Percentiles rank a stretch among this genome's conserved stretches.
Evolutionary conservation across 2,797 vertebrate species (phyloP).

Genomic region (Pangasius larnaudii): DNA sequence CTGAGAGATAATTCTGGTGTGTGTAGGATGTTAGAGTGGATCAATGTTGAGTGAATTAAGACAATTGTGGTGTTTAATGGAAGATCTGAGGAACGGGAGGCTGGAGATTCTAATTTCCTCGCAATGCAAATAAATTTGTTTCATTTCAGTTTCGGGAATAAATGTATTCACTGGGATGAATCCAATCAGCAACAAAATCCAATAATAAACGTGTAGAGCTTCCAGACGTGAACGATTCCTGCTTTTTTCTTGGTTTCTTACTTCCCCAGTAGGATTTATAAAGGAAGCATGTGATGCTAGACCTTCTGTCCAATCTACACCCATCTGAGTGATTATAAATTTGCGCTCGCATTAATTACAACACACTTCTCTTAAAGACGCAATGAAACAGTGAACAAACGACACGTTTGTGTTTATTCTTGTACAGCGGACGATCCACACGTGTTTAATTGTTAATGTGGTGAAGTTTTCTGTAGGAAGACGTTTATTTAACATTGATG

Average conservation of each 20-base stretch:
- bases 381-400: background rate
- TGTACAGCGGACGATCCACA: no score
- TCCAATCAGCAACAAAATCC: background rate
- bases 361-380: no score
- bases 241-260: background rate
- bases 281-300: background rate
- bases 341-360: no score
- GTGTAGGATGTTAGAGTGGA: background rate
- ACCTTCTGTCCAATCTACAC: background rate
- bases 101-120: background rate
- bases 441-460: background rate
- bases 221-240: background rate
- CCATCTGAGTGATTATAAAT: background rate
- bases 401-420: background rate
- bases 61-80: background rate
- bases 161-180: background rate
- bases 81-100: background rate
- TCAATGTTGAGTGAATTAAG: background rate
- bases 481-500: no score
- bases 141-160: background rate
- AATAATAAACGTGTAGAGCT: background rate
- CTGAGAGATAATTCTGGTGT: background rate
- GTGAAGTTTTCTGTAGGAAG: background rate
- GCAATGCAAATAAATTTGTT: background rate
- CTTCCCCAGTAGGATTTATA: background rate